Percentiles rank a stretch among this genome's conserved stretches.
These are phyloP conservation scores for Clivina fossor DNA, from an alignment of 2,888 invertebrate genomes.

Conservation along the genomic window DNA sequence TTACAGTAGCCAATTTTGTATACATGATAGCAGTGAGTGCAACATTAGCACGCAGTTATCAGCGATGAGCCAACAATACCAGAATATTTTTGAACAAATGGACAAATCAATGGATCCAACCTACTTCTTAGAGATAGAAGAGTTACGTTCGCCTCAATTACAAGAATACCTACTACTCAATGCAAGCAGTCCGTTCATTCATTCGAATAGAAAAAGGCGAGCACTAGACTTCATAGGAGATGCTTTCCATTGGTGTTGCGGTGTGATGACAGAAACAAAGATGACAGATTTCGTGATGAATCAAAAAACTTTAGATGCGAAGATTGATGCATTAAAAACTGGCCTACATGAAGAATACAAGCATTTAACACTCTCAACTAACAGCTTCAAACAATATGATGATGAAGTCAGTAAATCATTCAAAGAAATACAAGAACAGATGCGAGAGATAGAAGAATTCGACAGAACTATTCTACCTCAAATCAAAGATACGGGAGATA, in stretches of 20 bases:
- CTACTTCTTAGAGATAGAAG: too few relatives aligned
- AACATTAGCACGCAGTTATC: not conserved
- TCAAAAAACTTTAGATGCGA: not conserved
- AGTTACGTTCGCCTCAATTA: too few relatives aligned
- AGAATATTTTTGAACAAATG: not conserved
- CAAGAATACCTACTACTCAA: too few relatives aligned
- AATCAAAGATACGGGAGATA: not conserved
- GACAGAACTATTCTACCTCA: too few relatives aligned
- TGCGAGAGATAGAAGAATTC: not conserved
- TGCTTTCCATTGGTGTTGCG: slow-evolving; percentile 29
- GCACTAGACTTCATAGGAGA: slow-evolving; percentile 21
- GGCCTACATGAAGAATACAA: slow-evolving; percentile 5
- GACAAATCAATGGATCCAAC: not conserved
- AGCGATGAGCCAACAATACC: not conserved
- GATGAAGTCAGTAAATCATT: not conserved
- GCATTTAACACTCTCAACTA: not conserved
- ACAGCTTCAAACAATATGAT: not conserved
- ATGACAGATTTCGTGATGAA: slow-evolving; percentile 12
- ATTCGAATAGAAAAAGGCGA: not conserved
- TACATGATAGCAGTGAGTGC: not conserved
- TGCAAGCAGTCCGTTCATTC: too few relatives aligned
- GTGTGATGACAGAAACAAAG: slow-evolving; percentile 22
- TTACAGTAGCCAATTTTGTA: not conserved
- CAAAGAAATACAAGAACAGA: not conserved
- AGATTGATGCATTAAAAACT: slow-evolving; percentile 2